Base-by-base conservation (phyloP, 1,140 invertebrate species). In the Drosophila sulfurigaster region DNA sequence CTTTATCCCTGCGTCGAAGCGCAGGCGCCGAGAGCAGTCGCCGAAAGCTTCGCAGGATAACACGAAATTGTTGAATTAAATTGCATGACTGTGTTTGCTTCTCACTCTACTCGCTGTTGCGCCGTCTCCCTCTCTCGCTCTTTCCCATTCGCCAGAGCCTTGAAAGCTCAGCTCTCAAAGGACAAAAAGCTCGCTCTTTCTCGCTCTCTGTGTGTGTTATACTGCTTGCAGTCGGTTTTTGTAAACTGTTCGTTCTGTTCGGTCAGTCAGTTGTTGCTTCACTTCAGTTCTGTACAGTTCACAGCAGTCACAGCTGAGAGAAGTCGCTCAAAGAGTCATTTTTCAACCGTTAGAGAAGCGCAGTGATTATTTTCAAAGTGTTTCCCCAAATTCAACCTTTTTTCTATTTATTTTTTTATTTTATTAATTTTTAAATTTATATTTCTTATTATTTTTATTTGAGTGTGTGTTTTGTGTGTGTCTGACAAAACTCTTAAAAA, bases 221-320 rank as follows among this genome's bases (percentile, higher is more conserved):
- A 83, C 80, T 25, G 25, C 13, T 52, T 69, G 69, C 73, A 64
- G 25, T 32, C 68, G 67, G 68, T 88, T 82, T 82, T 70, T 63
- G 69, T 78, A 65, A 25, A n/a, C 15, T 7, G 60, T 74, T 67
- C 62, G 32, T 69, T 43, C 13, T 13, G 6, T 68, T 69, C 67
- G 68, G 32, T 66, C 72, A 64, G 57, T 88, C 85, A 88, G 83
- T 88, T 88, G 83, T 88, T 88, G 83, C 83, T 88, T 88, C 83
- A 88, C 83, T 60, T 89, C 78, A 88, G 85, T 85, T 78, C 81
- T 54, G 74, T 75, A 41, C 74, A 72, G 74, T 76, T 83, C 73
- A 83, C 70, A 75, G 65, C 54, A 67, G 30, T 32, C 32, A 4
- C 45, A 58, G 67, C 58, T 70, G 51, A 16, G 48, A 11, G 5